Percentiles rank a stretch among this genome's conserved stretches.
These are phyloP conservation scores for Enoplosus armatus DNA, from an alignment of 2,797 vertebrate species.

Conservation along the genomic window DNA sequence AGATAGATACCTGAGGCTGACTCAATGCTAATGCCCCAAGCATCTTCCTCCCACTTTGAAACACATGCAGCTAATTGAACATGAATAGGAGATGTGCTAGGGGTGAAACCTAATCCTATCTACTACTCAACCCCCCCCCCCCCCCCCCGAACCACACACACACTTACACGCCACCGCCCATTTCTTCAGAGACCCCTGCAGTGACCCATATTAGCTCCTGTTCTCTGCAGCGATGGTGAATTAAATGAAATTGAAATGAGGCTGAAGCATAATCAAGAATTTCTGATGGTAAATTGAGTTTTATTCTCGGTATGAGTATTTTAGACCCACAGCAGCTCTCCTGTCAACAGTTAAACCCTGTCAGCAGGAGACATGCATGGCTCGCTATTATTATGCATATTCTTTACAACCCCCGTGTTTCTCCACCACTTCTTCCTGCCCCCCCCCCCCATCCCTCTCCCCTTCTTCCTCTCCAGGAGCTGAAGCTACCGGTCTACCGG, in stretches of 20 bases:
- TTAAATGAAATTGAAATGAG: conserved; percentile 56
- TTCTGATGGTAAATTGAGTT: conserved; percentile 36
- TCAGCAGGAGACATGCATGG: conserved; percentile 51
- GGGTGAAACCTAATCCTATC: conserved; percentile 82
- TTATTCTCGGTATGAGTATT: conserved; percentile 24
- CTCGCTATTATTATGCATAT: conserved; percentile 73
- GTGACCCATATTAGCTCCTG: conserved; percentile 76
- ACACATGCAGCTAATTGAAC: conserved; percentile 83
- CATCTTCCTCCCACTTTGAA: conserved; percentile 77
- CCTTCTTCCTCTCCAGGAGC: conserved; percentile 83
- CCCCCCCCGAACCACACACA: background rate
- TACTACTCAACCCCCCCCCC: conserved; percentile 59
- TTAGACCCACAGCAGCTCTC: conserved; percentile 36
- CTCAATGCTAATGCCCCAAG: conserved; percentile 72
- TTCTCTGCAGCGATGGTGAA: conserved; percentile 45
- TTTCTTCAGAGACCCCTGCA: conserved; percentile 69
- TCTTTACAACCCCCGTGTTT: conserved; percentile 50
- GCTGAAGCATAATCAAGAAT: conserved; percentile 31
- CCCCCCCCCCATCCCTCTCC: conserved; percentile 33
- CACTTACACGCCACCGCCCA: conserved; percentile 25
- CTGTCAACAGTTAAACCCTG: conserved; percentile 40
- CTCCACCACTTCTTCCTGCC: conserved; percentile 56
- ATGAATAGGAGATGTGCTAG: conserved; percentile 79
- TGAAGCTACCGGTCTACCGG: conserved; percentile 90
- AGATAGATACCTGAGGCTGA: conserved; percentile 51